These are phyloP conservation scores for Subanguina moxae DNA, from an alignment of 1,140 invertebrate genomes.

Conservation along the genomic window DNA sequence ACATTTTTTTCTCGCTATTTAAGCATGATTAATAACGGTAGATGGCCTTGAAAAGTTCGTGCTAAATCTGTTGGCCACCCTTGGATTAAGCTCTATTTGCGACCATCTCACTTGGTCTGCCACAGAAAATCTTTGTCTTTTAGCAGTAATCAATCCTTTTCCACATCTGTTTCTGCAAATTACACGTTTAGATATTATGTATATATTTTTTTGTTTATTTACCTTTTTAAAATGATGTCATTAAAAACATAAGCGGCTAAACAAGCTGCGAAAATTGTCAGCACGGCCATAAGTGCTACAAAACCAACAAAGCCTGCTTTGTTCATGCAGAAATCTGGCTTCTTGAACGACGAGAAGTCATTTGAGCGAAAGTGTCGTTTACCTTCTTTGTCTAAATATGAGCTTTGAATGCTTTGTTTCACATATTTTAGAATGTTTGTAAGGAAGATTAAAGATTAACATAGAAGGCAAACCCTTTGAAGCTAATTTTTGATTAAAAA, in stretches of 20 bases:
- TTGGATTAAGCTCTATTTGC: not conserved
- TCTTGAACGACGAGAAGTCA: not conserved
- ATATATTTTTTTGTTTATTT: not conserved
- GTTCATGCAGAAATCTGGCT: not conserved
- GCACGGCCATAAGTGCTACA: not conserved
- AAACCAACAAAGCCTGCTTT: not conserved
- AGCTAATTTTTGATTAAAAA: too few species aligned
- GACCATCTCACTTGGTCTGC: not conserved
- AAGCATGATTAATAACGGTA: too few species aligned
- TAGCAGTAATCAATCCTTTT: not conserved
- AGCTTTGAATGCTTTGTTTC: not conserved
- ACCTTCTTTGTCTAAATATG: not conserved
- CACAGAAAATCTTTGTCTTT: not conserved
- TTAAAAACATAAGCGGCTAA: constrained; percentile 8
- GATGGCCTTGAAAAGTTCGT: too few species aligned
- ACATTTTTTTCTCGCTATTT: too few species aligned
- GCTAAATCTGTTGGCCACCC: too few species aligned
- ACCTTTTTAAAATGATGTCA: constrained; percentile 8
- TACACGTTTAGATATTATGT: not conserved
- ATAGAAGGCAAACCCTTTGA: too few species aligned
- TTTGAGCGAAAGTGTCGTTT: not conserved
- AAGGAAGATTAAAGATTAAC: too few species aligned
- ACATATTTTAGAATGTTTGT: not conserved
- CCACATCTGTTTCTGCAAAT: not conserved
- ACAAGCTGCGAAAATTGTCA: not conserved